Evolutionary conservation across 2,797 vertebrate genomes (phyloP).

Genomic region (Gambusia yucatana): DNA sequence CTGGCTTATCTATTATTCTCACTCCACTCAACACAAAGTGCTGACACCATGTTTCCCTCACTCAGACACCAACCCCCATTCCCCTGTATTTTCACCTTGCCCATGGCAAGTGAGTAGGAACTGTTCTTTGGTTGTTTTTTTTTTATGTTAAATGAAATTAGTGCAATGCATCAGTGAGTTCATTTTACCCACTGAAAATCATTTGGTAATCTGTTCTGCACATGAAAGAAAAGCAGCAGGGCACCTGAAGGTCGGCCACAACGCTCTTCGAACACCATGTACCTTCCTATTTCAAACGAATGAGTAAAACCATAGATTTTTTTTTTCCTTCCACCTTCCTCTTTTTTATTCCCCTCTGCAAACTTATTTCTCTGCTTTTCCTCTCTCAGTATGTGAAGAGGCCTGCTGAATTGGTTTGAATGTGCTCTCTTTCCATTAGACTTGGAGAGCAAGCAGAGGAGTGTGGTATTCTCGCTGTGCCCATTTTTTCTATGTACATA

Average conservation of each 20-base stretch:
- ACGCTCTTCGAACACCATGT: constrained; percentile 34
- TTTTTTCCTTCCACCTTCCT: constrained; percentile 25
- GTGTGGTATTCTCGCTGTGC: constrained; percentile 31
- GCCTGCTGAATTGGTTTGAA: constrained; percentile 46
- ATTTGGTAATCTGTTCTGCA: constrained; percentile 62
- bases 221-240: constrained; percentile 59
- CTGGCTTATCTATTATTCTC: constrained; percentile 65
- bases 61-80: constrained; percentile 10
- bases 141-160: constrained; percentile 78
- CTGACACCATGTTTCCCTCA: constrained; percentile 62
- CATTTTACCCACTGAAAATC: constrained; percentile 67
- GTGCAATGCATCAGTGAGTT: constrained; percentile 74
- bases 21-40: constrained; percentile 71
- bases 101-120: constrained; percentile 55
- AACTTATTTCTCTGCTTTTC: constrained; percentile 23
- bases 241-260: constrained; percentile 73
- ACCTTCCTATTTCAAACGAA: constrained; percentile 55
- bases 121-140: constrained; percentile 63
- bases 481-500: constrained; percentile 10
- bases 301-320: constrained; percentile 60
- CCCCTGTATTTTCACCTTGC: constrained; percentile 29
- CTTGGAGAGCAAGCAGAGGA: constrained; percentile 54
- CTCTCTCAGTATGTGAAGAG: constrained; percentile 8
- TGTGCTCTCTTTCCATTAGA: constrained; percentile 55
- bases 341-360: constrained; percentile 17